Base-by-base conservation (phyloP, 2,888 invertebrate genomes). In the Drosophila leonis region DNA sequence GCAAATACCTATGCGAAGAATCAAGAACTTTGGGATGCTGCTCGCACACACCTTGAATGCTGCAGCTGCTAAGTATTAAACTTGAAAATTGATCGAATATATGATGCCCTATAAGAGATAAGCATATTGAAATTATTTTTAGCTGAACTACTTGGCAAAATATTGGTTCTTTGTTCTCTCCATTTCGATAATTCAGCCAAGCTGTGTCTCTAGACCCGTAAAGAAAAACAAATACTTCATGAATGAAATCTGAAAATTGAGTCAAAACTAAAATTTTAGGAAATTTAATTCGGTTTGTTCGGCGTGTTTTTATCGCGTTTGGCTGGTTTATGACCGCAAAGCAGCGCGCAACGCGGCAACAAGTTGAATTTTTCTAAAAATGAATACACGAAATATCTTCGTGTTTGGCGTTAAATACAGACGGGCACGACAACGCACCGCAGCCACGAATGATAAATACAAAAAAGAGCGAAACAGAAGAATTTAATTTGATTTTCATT, bases 291-390 rank as follows among this genome's bases (percentile, higher is more conserved):
- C 13, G 42, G 29, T 60, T 63, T 80, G 35, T 41, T 52, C 35
- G 64, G 37, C 67, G 55, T 73, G 33, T 33, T 55, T 60, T 63
- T 54, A 63, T 52, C 48, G 57, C 57, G 74, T 57, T 63, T 51
- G 49, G 35, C 42, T 71, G 63, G 63, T 86, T 80, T 49, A 49
- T 49, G 49, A 13, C 49, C 49, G 49, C 31, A 49, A 20, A 33
- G 49, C 48, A 37, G n/a, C 48, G 29, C 15, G 27, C 48, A n/a
- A 29, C 29, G 65, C 71, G 83, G 88, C 86, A 87, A 87, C 89
- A 87, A 87, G 88, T 88, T 86, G 86, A 81, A 88, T 86, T 87
- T 82, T 84, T 87, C 86, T 87, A 87, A 87, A 87, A 87, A 83
- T 88, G 86, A 87, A 87, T 77, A 74, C 83, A 82, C 86, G 87